These are phyloP conservation scores for Eupithecia dodoneata DNA, from an alignment of 2,888 invertebrate genomes.

Conservation along the genomic window DNA sequence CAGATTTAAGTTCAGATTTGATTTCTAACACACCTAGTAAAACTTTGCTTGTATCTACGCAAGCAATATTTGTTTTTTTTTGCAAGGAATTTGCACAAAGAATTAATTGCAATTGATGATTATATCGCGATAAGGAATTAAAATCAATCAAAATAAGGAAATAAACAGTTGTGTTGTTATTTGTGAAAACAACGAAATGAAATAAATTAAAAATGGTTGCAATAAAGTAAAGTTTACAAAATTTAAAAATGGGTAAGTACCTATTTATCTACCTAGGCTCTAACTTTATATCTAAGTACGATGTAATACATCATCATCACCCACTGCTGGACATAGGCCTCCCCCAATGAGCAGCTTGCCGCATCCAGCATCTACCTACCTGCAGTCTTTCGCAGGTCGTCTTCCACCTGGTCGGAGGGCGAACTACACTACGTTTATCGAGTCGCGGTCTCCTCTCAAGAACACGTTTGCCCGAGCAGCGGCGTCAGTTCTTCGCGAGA, in stretches of 20 bases:
- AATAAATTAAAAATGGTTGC: neutral
- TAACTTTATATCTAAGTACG: too few relatives aligned
- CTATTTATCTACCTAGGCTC: too few relatives aligned
- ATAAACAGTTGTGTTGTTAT: conserved; percentile 4
- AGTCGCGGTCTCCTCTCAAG: too few relatives aligned
- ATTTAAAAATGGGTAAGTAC: neutral
- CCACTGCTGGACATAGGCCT: too few relatives aligned
- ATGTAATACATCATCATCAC: too few relatives aligned
- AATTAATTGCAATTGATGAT: neutral
- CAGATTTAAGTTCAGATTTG: neutral
- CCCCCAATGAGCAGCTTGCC: too few relatives aligned
- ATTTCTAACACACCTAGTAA: neutral
- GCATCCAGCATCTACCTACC: too few relatives aligned
- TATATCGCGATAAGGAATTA: neutral
- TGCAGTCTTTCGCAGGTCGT: too few relatives aligned
- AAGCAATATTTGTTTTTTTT: neutral
- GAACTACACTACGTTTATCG: too few relatives aligned
- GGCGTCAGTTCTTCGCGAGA: too few relatives aligned
- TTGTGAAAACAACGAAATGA: neutral
- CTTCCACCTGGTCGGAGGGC: too few relatives aligned
- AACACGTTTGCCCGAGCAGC: too few relatives aligned
- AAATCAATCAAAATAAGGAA: conserved; percentile 32
- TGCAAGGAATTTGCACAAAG: neutral
- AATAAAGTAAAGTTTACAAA: neutral
- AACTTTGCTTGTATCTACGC: neutral